These are phyloP conservation scores for Carassius gibelio DNA, from an alignment of 2,113 vertebrate genomes.

Conservation along the genomic window DNA sequence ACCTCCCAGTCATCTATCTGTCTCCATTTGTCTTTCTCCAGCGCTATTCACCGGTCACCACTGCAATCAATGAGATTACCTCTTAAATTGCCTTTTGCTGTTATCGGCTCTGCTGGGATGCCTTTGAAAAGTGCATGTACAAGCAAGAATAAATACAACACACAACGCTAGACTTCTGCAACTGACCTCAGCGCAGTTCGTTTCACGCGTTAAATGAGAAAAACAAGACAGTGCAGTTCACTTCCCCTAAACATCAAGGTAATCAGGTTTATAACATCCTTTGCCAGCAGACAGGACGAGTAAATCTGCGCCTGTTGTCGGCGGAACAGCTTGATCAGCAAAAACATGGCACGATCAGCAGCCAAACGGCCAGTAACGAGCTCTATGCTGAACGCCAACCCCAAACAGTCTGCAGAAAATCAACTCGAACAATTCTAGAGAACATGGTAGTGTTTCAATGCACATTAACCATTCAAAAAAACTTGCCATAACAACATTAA, in stretches of 20 bases:
- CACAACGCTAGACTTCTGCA: conserved; percentile 27
- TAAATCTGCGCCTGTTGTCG: conserved; percentile 4
- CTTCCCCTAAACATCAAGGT: background rate
- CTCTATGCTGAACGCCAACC: background rate
- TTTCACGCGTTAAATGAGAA: background rate
- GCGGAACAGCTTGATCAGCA: conserved; percentile 53
- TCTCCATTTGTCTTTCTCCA: background rate
- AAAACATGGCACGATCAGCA: conserved; percentile 33
- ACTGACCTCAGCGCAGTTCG: conserved; percentile 39
- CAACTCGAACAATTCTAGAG: background rate
- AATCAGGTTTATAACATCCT: conserved; percentile 6
- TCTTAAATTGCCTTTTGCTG: conserved; percentile 46
- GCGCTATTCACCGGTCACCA: conserved; percentile 34
- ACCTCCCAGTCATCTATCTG: background rate
- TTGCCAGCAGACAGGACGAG: background rate
- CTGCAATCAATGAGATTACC: conserved; percentile 51
- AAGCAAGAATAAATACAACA: conserved; percentile 10
- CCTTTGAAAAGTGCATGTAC: background rate
- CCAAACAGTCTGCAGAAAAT: background rate
- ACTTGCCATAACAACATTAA: background rate
- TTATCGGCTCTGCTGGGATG: conserved; percentile 28
- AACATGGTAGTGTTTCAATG: background rate
- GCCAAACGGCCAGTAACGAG: background rate
- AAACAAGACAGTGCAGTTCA: background rate
- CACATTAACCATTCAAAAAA: background rate